phyloP scores from a whole-genome alignment of 1,140 invertebrate genomes.

The Chironomus striatipennis region DNA sequence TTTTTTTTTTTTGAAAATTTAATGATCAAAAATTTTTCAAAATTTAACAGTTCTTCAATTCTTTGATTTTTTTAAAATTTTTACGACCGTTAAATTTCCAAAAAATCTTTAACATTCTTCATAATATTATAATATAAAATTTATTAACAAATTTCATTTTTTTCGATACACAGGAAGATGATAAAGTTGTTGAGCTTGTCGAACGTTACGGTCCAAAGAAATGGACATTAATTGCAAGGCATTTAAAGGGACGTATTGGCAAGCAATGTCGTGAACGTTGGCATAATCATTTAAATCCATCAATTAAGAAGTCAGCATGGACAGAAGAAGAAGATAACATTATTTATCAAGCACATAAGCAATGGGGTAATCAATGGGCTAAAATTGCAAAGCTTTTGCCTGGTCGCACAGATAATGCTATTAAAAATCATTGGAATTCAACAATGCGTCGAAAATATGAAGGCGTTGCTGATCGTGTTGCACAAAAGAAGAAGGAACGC shows the following conservation, averaged over 20 bases:
- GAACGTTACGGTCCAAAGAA: constrained; percentile 90
- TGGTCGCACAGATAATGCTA: constrained; percentile 87
- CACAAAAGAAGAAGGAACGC: constrained; percentile 26
- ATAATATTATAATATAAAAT: too few species aligned
- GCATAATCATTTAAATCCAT: constrained; percentile 97
- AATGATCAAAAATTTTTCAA: too few species aligned
- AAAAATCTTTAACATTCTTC: too few species aligned
- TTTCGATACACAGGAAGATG: constrained; percentile 70
- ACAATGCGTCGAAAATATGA: constrained; percentile 88
- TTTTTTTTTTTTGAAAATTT: too few species aligned
- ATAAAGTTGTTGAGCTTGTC: constrained; percentile 88
- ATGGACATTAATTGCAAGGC: constrained; percentile 93
- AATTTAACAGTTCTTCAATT: too few species aligned
- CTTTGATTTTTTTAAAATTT: too few species aligned
- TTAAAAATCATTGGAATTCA: constrained; percentile 99
- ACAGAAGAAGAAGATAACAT: constrained; percentile 88
- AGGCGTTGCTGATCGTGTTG: constrained; percentile 36
- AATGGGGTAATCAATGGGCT: constrained; percentile 94
- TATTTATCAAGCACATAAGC: constrained; percentile 83
- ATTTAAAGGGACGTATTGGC: constrained; percentile 80
- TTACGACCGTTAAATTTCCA: too few species aligned
- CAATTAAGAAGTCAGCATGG: constrained; percentile 97
- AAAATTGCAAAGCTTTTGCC: constrained; percentile 94
- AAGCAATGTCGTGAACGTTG: constrained; percentile 91
- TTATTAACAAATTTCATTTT: too few species aligned